These are phyloP conservation scores for Diacarnus erythraeanus DNA, from an alignment of 37 sponge, comb jelly and placozoan genomes.

Conservation along the genomic window DNA sequence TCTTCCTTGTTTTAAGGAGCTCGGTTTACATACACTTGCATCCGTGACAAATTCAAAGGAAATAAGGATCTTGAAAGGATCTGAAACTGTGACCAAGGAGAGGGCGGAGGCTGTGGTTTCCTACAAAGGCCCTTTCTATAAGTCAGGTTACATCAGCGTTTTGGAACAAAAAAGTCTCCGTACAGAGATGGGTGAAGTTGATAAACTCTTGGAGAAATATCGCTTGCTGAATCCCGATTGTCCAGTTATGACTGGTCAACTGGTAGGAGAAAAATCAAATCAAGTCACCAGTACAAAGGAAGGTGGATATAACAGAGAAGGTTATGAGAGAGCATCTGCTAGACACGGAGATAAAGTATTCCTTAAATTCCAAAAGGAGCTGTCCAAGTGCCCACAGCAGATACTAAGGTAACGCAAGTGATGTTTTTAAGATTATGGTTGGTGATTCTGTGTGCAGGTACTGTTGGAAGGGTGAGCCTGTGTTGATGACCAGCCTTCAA, in stretches of 20 bases:
- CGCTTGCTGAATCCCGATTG: not conserved
- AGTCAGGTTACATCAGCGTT: conserved; percentile 46
- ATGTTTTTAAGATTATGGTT: not conserved
- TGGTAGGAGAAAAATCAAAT: not conserved
- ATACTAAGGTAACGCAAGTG: conserved; percentile 39
- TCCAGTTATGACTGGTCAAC: not conserved
- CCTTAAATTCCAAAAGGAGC: conserved; percentile 65
- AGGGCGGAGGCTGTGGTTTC: not conserved
- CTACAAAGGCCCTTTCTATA: not conserved
- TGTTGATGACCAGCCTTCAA: not conserved
- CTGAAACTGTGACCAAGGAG: not conserved
- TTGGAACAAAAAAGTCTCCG: conserved; percentile 10
- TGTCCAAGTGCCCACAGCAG: conserved; percentile 58
- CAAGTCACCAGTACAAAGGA: not conserved
- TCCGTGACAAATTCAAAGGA: too few relatives aligned
- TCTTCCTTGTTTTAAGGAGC: too few relatives aligned
- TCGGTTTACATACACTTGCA: too few relatives aligned
- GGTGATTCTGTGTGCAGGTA: conserved; percentile 26
- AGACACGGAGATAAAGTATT: conserved; percentile 73
- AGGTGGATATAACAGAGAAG: conserved; percentile 20
- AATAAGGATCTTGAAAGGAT: too few relatives aligned
- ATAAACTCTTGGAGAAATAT: conserved; percentile 31
- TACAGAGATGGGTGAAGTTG: not conserved
- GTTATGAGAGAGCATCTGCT: conserved; percentile 67
- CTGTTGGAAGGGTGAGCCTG: conserved; percentile 18